Evolutionary conservation across 2,888 invertebrate genomes (phyloP), one percentile per base, ranked within the genome.

Genomic region (Agriotes lineatus): DNA sequence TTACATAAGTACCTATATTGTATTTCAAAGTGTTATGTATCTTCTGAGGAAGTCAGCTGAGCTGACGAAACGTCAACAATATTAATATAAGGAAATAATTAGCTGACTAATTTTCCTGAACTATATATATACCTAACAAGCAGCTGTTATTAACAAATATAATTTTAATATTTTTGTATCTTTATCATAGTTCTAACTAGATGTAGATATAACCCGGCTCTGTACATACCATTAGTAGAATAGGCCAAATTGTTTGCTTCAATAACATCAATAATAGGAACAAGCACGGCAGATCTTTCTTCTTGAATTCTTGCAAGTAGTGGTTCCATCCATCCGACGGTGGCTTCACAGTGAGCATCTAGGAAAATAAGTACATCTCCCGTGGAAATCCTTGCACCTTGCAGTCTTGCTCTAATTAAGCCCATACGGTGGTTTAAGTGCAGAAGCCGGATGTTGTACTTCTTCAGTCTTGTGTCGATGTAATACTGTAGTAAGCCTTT

Each of bases 261-360:
- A 76, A 99, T 96, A 63, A 95, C 93, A 85, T 99, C 99, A 74
- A 99, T 99, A 76, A 97, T 95, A 48, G 99, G 99, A 77, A 96
- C 95, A 60, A 96, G 86, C 6, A 97, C 94, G 7, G 94, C 91
- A 22, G 89, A 90, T 0, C 90, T 86, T 30, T 93, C 90, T 74
- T 95, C 91, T 83, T 93, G 92, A 79, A 98, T 93, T 60, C 97
- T 87, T 72, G 93, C 90, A 74, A 98, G 86, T 59, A 98, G 84
- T 0, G 99, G 99, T 80, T 97, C 93, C 70, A 97, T 87, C 96
- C 96, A 96, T 76, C 91, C 89, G 39, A 85, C 84, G 70, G 91
- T 91, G 2, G 89, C 91, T 86, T 97, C 97, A 84, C 96, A 96
- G 84, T 97, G 97, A 1, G 96, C 93, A 86, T 97, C 97, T 71